Evolutionary conservation across 2,797 vertebrate genomes (phyloP).

Genomic region (Vultur gryphus): DNA sequence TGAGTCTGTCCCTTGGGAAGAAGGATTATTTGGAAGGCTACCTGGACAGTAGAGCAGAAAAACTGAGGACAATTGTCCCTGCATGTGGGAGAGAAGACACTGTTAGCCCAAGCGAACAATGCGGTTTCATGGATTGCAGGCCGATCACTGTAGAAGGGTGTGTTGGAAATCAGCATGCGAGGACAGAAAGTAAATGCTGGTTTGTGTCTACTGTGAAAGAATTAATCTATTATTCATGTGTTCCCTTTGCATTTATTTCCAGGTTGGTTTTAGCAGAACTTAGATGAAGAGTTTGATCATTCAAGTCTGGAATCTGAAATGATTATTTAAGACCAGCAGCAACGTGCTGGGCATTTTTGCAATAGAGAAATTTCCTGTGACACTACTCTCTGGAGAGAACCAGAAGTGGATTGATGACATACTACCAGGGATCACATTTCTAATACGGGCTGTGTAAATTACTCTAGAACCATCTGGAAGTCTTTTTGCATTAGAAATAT

Average conservation of each 20-base stretch:
- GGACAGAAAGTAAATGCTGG: not conserved
- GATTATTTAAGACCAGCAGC: not conserved
- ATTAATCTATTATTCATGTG: not conserved
- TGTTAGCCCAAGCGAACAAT: not conserved
- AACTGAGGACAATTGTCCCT: not conserved
- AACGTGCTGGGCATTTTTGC: not conserved
- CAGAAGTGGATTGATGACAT: not conserved
- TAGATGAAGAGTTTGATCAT: not conserved
- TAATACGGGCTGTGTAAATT: not conserved
- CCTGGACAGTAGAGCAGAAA: not conserved
- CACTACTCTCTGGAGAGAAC: not conserved
- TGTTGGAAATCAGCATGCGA: not conserved
- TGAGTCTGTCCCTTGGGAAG: not conserved
- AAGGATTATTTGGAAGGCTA: slow-evolving; percentile 10
- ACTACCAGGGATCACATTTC: not conserved
- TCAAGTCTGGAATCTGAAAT: not conserved
- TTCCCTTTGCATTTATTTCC: not conserved
- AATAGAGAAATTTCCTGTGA: not conserved
- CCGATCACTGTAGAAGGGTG: not conserved
- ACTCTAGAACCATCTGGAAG: not conserved
- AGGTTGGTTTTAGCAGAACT: not conserved
- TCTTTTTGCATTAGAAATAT: not conserved
- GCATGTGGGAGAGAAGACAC: not conserved
- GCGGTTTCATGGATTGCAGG: not conserved
- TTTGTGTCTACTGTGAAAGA: not conserved